Evolutionary conservation across 2,113 vertebrate genomes (phyloP).

Genomic region (Tetraodon nigroviridis): DNA sequence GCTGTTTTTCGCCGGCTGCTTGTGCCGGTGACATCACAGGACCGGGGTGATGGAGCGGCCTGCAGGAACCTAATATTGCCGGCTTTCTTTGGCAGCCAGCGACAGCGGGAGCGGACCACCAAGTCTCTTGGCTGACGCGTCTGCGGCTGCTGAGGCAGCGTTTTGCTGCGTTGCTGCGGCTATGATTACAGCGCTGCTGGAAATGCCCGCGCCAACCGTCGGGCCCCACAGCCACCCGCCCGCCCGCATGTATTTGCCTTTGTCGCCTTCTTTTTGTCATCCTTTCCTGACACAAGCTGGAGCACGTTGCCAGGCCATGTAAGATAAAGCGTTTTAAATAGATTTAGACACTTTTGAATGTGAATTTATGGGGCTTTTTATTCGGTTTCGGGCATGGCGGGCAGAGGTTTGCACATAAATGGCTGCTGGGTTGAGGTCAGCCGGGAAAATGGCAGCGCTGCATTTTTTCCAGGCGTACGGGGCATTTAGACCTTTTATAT

Average conservation of each 20-base stretch:
- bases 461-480: too few relatives aligned
- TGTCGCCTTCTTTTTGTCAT: constrained; percentile 5
- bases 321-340: not conserved
- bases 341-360: too few relatives aligned
- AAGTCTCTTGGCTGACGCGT: constrained; percentile 11
- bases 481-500: too few relatives aligned
- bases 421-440: too few relatives aligned
- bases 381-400: too few relatives aligned
- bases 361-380: too few relatives aligned
- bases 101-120: not conserved
- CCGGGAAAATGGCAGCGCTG: too few relatives aligned
- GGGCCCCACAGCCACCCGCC: constrained; percentile 5
- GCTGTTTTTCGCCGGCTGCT: constrained; percentile 44
- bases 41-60: constrained; percentile 45
- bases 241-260: not conserved
- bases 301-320: not conserved
- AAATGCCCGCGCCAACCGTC: constrained; percentile 6
- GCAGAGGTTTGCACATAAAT: too few relatives aligned
- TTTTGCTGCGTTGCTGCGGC: constrained; percentile 14
- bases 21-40: constrained; percentile 42
- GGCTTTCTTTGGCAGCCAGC: constrained; percentile 32
- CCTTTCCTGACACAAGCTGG: not conserved
- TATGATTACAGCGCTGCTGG: constrained; percentile 5
- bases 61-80: constrained; percentile 31
- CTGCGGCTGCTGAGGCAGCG: constrained; percentile 21